Evolutionary conservation across 2,113 vertebrate species (phyloP).

Genomic region (Synchiropus splendidus): DNA sequence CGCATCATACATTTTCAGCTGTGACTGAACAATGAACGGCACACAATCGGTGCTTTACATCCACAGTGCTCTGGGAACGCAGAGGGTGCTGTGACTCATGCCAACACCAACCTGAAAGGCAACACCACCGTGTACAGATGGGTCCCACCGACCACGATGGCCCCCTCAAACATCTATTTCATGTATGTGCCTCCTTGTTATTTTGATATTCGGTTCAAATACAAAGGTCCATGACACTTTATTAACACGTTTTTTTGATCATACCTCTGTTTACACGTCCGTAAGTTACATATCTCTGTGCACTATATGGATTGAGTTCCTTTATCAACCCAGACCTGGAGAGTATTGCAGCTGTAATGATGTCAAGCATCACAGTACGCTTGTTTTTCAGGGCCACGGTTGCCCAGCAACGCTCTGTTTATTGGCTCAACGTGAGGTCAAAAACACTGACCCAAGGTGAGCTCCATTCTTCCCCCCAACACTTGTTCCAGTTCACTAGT

Average conservation of each 20-base stretch:
- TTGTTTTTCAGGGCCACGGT: conserved; percentile 23
- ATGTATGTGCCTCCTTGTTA: conserved; percentile 20
- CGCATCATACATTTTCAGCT: too few species aligned
- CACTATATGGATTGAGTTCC: too few species aligned
- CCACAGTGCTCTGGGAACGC: conserved; percentile 25
- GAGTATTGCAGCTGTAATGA: too few species aligned
- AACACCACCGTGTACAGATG: conserved; percentile 36
- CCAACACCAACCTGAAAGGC: conserved; percentile 42
- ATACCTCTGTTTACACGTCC: too few species aligned
- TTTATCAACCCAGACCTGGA: too few species aligned
- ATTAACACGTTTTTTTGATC: too few species aligned
- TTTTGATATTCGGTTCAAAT: neutral
- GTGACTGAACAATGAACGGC: too few species aligned
- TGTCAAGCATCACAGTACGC: neutral
- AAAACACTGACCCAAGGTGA: conserved; percentile 11
- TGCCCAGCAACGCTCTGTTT: conserved; percentile 26
- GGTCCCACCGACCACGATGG: conserved; percentile 8
- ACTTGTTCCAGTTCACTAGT: too few species aligned
- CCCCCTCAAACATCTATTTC: conserved; percentile 18
- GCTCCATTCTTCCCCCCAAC: neutral
- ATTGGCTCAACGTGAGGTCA: conserved; percentile 32
- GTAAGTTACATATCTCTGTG: too few species aligned
- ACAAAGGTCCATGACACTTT: neutral
- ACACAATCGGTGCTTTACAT: neutral
- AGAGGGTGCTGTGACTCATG: conserved; percentile 28